These are phyloP conservation scores for Luscinia megarhynchos DNA, from an alignment of 2,797 vertebrate species.

Conservation along the genomic window DNA sequence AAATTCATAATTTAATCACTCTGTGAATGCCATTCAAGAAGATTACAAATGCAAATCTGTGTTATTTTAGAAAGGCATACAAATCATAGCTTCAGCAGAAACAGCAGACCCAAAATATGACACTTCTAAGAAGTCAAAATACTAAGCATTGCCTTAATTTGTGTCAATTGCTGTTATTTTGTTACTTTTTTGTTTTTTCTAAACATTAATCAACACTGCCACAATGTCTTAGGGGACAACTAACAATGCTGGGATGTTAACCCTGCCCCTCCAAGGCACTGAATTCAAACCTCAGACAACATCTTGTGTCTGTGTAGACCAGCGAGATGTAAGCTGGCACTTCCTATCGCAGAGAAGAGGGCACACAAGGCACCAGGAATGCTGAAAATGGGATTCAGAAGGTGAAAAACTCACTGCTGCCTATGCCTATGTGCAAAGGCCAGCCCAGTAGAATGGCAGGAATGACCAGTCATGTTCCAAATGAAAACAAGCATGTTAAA, in stretches of 20 bases:
- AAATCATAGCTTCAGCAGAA: not conserved
- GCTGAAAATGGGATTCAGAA: not conserved
- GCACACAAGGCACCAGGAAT: not conserved
- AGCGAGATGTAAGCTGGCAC: not conserved
- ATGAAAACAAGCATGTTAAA: conserved; percentile 22
- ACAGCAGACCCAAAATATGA: not conserved
- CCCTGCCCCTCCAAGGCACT: not conserved
- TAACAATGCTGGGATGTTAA: not conserved
- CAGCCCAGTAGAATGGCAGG: not conserved
- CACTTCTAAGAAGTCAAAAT: not conserved
- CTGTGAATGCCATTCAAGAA: not conserved
- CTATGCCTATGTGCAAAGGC: not conserved
- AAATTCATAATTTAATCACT: not conserved
- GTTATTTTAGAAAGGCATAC: not conserved
- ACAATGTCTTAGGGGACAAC: not conserved
- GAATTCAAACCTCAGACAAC: not conserved
- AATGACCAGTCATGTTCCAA: not conserved
- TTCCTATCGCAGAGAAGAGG: not conserved
- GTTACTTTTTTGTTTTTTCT: not conserved
- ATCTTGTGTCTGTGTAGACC: not conserved
- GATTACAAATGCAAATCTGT: not conserved
- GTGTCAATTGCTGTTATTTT: not conserved
- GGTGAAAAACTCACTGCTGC: not conserved
- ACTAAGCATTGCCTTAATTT: not conserved
- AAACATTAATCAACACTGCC: not conserved